Conservation (phyloP, 2,797 vertebrate species). For the Miichthys miiuy region DNA sequence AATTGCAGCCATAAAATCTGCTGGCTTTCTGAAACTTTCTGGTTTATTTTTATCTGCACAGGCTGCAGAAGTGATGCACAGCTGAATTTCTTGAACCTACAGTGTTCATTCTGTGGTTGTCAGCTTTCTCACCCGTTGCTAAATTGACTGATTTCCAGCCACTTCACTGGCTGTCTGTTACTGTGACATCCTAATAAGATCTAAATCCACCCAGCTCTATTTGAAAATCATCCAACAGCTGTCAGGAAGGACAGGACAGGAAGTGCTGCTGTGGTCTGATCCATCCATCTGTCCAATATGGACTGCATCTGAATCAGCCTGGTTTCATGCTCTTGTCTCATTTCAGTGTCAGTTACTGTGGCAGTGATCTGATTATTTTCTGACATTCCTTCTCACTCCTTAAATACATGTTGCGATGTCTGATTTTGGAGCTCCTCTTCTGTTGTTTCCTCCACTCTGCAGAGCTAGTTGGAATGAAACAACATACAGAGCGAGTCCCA, state of each 20-base stretch:
- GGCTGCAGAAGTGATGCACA: slow-evolving; percentile 4
- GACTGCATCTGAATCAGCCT: background rate
- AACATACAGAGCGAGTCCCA: background rate
- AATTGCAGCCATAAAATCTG: slow-evolving; percentile 16
- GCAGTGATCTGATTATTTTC: slow-evolving; percentile 9
- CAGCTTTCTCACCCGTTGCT: slow-evolving; percentile 25
- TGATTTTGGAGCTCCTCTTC: background rate
- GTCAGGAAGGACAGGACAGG: slow-evolving; percentile 19
- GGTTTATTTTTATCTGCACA: background rate
- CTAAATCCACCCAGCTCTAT: slow-evolving; percentile 30
- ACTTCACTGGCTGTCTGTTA: slow-evolving; percentile 36
- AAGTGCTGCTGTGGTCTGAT: background rate
- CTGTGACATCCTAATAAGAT: slow-evolving; percentile 39
- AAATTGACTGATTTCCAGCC: slow-evolving; percentile 45
- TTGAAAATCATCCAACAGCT: slow-evolving; percentile 30
- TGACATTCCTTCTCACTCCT: background rate
- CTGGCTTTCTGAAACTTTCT: background rate
- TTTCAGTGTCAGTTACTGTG: slow-evolving; percentile 8
- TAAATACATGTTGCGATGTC: background rate
- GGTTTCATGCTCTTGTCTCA: slow-evolving; percentile 4
- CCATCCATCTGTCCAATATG: slow-evolving; percentile 11
- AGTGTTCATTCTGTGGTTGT: slow-evolving; percentile 21
- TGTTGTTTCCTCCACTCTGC: background rate
- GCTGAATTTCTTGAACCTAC: slow-evolving; percentile 1
- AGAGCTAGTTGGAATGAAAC: background rate